Evolutionary conservation across 1,140 invertebrate genomes (phyloP).

Genomic region (Pseudoatta argentina): DNA sequence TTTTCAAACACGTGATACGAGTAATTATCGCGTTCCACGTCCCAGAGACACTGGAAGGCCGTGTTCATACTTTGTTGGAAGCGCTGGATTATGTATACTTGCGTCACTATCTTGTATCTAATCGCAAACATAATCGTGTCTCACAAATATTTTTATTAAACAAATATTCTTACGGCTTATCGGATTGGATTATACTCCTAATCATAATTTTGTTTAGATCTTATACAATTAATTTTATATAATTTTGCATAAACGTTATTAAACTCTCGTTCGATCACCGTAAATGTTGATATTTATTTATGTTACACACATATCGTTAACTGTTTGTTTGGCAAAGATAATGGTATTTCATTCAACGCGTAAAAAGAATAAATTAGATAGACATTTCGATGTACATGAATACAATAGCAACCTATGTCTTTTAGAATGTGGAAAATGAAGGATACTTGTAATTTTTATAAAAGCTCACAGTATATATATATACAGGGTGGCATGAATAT

Average conservation of each 20-base stretch:
- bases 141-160: neutral
- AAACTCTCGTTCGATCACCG: neutral
- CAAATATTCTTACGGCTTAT: neutral
- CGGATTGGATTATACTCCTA: neutral
- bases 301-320: neutral
- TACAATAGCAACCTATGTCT: neutral
- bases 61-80: slow-evolving; percentile 71
- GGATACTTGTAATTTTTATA: neutral
- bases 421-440: neutral
- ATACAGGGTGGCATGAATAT: no score
- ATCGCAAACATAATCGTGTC: neutral
- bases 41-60: slow-evolving; percentile 74
- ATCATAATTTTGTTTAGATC: neutral
- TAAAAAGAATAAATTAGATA: neutral
- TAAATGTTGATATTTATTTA: slow-evolving; percentile 10
- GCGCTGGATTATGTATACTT: slow-evolving; percentile 73
- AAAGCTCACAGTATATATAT: no score
- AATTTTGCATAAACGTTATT: neutral
- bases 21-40: slow-evolving; percentile 77
- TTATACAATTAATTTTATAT: neutral
- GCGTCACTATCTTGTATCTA: slow-evolving; percentile 75
- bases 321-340: neutral
- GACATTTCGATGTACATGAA: neutral
- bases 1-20: slow-evolving; percentile 77
- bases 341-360: neutral